Base-by-base conservation (phyloP, 1,140 invertebrate genomes). In the Zaprionus ghesquierei region DNA sequence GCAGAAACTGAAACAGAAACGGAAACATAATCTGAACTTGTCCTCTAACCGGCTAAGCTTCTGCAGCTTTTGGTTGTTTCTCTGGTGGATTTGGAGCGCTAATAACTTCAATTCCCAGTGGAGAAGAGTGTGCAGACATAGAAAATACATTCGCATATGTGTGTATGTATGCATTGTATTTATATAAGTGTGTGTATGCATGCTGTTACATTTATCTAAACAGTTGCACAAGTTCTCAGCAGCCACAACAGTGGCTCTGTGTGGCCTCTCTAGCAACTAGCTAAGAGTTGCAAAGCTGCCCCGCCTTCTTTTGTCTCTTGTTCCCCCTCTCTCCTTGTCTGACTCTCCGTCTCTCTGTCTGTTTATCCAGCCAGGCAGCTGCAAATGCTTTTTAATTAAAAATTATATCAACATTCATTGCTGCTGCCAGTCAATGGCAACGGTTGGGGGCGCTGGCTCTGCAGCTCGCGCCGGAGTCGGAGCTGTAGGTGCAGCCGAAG, bases 351-450 rank as follows among this genome's bases (percentile, higher is more conserved):
- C 10, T 54, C 23, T 55, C 33, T 59, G 41, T 23, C 18, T 35
- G 13, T 63, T 27, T 44, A 20, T 33, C 41, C 38, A 44, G 56
- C 61, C 64, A 51, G 35, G 64, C 73, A 76, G 53, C 69, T 77
- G 49, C 54, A 79, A 84, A 82, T 77, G 73, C 51, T 79, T 84
- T 84, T 84, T 84, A 84, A 84, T 84, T 84, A 84, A 84, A 84
- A 84, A 79, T 84, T 77, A 84, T 79, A 84, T 84, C 76, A 69
- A 77, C 80, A 68, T 84, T 79, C 76, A 79, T 75, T 60, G 60
- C 51, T 60, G 70, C 29, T 62, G 53, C 64, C 65, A 51, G 63
- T 49, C 66, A 54, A 56, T 50, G 59, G 50, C 69, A 50, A 54
- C 54, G 51, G 62, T 66, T 66, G 63, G n/a, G 27, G 38, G 29